These are phyloP conservation scores for Phortica okadai DNA, from an alignment of 2,888 invertebrate species.

Conservation along the genomic window DNA sequence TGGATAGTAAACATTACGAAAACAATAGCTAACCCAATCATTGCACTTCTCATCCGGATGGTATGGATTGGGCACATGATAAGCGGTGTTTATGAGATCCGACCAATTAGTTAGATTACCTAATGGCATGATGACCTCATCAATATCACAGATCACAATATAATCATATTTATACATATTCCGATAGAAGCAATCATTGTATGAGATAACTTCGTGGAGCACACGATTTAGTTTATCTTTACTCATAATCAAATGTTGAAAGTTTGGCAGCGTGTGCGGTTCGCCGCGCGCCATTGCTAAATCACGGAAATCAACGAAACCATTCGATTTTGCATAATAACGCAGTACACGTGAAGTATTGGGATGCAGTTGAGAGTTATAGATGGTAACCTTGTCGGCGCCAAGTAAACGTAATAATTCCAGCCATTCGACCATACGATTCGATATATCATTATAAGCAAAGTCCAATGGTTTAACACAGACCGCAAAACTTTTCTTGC, in stretches of 20 bases:
- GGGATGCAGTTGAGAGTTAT: conserved; percentile 90
- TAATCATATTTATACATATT: conserved; percentile 92
- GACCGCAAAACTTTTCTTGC: conserved; percentile 87
- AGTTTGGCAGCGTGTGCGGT: conserved; percentile 89
- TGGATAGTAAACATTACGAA: conserved; percentile 93
- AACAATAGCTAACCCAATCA: conserved; percentile 82
- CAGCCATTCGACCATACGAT: conserved; percentile 94
- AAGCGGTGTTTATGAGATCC: conserved; percentile 83
- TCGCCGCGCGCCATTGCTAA: conserved; percentile 90
- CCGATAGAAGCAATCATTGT: conserved; percentile 96
- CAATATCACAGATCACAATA: conserved; percentile 91
- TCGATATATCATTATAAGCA: conserved; percentile 90
- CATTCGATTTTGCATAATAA: conserved; percentile 79
- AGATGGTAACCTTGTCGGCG: conserved; percentile 92
- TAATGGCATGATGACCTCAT: conserved; percentile 95
- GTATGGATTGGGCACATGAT: conserved; percentile 75
- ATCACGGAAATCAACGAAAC: conserved; percentile 84
- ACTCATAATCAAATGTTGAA: conserved; percentile 89
- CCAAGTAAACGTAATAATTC: conserved; percentile 91
- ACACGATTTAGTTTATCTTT: conserved; percentile 92
- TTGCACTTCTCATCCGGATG: conserved; percentile 60
- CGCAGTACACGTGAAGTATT: conserved; percentile 87
- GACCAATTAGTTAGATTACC: conserved; percentile 83
- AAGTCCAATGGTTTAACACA: conserved; percentile 96
- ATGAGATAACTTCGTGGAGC: conserved; percentile 94